Evolutionary conservation across 2,888 invertebrate species (phyloP), one percentile per base, ranked within the genome.

Genomic region (Aphrophora alni): DNA sequence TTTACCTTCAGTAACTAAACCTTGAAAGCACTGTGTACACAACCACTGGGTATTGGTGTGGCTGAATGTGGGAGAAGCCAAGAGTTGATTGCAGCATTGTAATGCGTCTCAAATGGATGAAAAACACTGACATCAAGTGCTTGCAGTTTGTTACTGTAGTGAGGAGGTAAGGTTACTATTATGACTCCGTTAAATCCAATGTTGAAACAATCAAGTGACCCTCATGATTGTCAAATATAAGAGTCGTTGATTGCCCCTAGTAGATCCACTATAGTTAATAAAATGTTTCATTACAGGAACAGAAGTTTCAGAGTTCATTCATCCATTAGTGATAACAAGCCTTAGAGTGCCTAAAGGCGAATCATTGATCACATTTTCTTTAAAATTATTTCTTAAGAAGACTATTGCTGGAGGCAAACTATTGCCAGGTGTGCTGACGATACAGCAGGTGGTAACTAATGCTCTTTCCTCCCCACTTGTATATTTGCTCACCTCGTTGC

Each of bases 241-340:
- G 24, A 38, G 33, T 17, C 24, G 74, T 74, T 38, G 74, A 38
- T 74, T 38, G 4, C 21, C 74, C 7, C 12, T 74, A 5, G 74
- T 21, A 3, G 74, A 74, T 4, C 38, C 74, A 74, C 74, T 74
- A n/a, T 74, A 28, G 7, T 74, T 74, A 38, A 87, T 85, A 82
- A 88, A 88, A 84, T 88, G 87, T 80, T 86, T 83, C 84, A 88
- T 86, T 68, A 87, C 86, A 74, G 86, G 78, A 17, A 87, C 79
- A 84, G 88, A 88, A 25, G 86, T 77, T 69, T 87, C 85, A 12
- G 84, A 78, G 68, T 85, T 87, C 87, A 88, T 88, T 88, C 87
- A 88, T 27, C 88, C 88, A 75, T 84, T 85, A 77, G 85, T 85
- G 82, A 85, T 85, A 33, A 87, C 87, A 27, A 87, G 82, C 38